These are phyloP conservation scores for Tupiocoris notatus DNA, from an alignment of 2,888 invertebrate genomes.

Conservation along the genomic window DNA sequence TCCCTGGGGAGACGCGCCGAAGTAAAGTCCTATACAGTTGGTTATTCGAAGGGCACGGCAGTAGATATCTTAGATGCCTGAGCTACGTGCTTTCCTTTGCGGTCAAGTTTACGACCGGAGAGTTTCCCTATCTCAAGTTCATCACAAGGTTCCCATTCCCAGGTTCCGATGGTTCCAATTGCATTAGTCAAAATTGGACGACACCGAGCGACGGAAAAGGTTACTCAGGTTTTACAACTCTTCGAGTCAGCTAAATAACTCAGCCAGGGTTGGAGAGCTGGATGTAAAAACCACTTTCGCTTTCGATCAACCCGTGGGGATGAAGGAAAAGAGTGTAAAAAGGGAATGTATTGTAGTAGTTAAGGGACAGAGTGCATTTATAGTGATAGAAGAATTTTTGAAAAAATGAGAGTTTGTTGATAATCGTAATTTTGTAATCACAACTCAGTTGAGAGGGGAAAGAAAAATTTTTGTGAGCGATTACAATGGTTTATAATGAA, in stretches of 20 bases:
- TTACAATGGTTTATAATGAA: no score
- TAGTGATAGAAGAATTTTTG: no score
- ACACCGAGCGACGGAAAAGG: neutral
- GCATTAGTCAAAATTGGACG: constrained; percentile 38
- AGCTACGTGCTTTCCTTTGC: constrained; percentile 28
- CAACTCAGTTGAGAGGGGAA: no score
- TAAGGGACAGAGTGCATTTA: no score
- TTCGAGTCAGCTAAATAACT: constrained; percentile 40
- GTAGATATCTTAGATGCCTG: no score
- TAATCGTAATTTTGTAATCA: no score
- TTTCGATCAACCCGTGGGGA: no score
- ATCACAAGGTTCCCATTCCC: neutral
- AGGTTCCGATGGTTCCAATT: constrained; percentile 19
- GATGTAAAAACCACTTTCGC: constrained; percentile 30
- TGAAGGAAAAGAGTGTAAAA: neutral
- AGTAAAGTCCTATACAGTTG: neutral
- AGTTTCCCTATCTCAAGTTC: neutral
- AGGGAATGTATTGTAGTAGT: no score
- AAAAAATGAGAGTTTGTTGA: no score
- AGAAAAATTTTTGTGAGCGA: no score
- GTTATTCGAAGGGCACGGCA: no score
- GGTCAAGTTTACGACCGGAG: constrained; percentile 37
- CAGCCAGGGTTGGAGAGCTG: constrained; percentile 11
- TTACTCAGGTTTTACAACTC: constrained; percentile 22
- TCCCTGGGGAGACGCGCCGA: neutral